Conservation (phyloP, 2,888 invertebrate species). For the Eupelmus urozonus region DNA sequence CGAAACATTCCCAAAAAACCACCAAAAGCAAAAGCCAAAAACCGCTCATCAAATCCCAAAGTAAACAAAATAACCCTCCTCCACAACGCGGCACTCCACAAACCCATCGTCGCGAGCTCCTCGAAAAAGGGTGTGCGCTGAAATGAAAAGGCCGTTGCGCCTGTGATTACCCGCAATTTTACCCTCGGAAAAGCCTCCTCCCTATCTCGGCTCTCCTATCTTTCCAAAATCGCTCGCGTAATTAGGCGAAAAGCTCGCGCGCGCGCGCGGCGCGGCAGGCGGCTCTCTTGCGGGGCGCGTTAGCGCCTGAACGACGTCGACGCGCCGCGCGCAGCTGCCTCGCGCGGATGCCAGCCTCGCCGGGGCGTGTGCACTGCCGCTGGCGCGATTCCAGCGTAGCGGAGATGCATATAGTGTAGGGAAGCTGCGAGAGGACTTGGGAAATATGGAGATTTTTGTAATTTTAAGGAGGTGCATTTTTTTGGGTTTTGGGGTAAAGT, state of each 20-base stretch:
- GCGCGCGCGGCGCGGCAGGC: neutral
- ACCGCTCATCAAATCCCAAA: too few species aligned
- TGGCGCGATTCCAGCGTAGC: slow-evolving; percentile 33
- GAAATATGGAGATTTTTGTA: neutral
- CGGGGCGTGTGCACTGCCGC: neutral
- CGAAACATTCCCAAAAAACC: too few species aligned
- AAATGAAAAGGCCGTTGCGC: neutral
- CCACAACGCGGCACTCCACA: neutral
- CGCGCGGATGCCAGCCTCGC: slow-evolving; percentile 17
- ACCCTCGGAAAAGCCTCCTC: neutral
- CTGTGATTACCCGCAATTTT: slow-evolving; percentile 5
- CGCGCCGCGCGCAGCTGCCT: slow-evolving; percentile 18
- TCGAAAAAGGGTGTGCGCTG: neutral
- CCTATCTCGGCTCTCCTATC: too few species aligned
- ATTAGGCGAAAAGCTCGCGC: neutral
- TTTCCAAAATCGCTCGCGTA: slow-evolving; percentile 1
- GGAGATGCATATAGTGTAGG: neutral
- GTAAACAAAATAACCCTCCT: too few species aligned
- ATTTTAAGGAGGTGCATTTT: neutral
- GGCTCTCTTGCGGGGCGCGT: neutral
- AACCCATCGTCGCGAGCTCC: too few species aligned
- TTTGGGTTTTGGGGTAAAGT: too few species aligned
- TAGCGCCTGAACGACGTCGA: slow-evolving; percentile 43
- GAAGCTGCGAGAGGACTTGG: neutral
- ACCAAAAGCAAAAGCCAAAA: too few species aligned